Evolutionary conservation across 2,797 vertebrate genomes (phyloP).

Genomic region (Poecilia velifera): DNA sequence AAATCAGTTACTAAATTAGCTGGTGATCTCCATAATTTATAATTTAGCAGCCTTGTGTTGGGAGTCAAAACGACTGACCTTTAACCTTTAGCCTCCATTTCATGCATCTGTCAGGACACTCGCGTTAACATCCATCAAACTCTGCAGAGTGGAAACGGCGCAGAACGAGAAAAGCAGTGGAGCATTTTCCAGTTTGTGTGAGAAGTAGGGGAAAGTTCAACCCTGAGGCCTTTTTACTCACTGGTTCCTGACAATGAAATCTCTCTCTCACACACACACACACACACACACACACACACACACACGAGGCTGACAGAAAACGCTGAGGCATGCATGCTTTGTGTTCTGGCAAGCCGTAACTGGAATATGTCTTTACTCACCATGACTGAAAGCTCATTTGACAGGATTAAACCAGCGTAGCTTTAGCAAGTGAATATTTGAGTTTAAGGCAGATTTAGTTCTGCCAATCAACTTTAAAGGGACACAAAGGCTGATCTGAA

Average conservation of each 20-base stretch:
- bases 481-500: background rate
- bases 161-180: conserved; percentile 52
- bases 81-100: conserved; percentile 1
- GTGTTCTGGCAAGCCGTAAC: background rate
- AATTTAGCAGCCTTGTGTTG: background rate
- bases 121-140: background rate
- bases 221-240: conserved; percentile 53
- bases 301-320: conserved; percentile 17
- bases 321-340: conserved; percentile 14
- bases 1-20: too few relatives aligned
- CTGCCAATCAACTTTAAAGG: background rate
- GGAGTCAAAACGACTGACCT: background rate
- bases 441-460: background rate
- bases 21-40: too few relatives aligned
- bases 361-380: background rate
- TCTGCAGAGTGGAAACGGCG: background rate
- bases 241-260: conserved; percentile 44
- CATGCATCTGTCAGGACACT: conserved; percentile 2
- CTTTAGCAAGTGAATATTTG: background rate
- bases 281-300: conserved; percentile 7
- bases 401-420: background rate
- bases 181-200: conserved; percentile 57
- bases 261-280: conserved; percentile 17
- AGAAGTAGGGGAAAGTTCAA: conserved; percentile 85
- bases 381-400: background rate